Evolutionary conservation across 2,113 vertebrate genomes (phyloP), one percentile per base, ranked within the genome.

Genomic region (Corythaeola cristata): DNA sequence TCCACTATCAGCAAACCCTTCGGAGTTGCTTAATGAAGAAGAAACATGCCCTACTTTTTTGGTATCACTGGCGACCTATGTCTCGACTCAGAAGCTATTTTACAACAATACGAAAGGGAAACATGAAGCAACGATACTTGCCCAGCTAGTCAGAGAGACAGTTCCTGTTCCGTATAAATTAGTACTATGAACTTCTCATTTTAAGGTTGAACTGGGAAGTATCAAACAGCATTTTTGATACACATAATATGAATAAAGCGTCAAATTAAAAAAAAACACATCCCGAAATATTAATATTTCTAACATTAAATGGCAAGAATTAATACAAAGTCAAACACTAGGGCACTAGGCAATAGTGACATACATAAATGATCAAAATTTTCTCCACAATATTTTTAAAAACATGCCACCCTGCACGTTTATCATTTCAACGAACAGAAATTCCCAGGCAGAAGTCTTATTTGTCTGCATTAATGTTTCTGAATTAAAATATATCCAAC

Each of bases 201-300:
- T 89, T 23, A 35, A 59, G 32, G 33, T 8, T 55, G 26, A 88
- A 15, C 23, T n/a, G 5, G 5, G 9, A 72, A 72, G n/a, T 63
- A 63, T 28, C n/a, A 72, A 64, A 71, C 16, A 37, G 68, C 26
- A 74, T 35, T 74, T 74, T 44, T 58, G 32, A 35, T 24, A 66
- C 32, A 44, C 0, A 0, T 15, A 35, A 30, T 41, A 30, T 15
- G 23, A 56, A n/a, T 30, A 66, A 50, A 26, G 15, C n/a, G 15
- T 59, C 19, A 59, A 44, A 44, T 44, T 14, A 13, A 44, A 44
- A 44, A 44, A 44, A 44, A 44, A 44, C 41, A 44, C 41, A 39
- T 39, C 41, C 41, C 41, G 13, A 44, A 44, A 44, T 44, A 44
- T 44, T 44, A 44, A 44, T 44, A 44, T 44, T 44, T 44, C 41